Conservation (phyloP, 30 jellyfish, hydroid and myxozoan species). For the Nemopilema nomurai region DNA sequence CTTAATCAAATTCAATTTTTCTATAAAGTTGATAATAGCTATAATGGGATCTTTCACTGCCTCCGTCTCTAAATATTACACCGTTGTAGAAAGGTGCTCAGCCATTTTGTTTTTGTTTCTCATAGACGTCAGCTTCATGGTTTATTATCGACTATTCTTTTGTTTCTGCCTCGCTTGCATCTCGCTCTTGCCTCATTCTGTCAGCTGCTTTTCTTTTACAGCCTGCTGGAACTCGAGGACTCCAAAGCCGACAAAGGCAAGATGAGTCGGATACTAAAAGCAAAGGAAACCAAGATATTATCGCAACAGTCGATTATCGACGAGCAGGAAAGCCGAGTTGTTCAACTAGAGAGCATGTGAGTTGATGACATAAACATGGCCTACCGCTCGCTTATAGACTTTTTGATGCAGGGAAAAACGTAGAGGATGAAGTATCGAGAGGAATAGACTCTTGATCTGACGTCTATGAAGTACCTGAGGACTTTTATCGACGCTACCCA, state of each 20-base stretch:
- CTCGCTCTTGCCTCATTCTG: background rate
- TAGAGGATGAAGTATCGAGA: no score
- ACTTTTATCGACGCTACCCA: background rate
- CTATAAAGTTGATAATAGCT: no score
- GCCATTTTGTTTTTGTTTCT: no score
- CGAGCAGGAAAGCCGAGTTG: constrained; percentile 79
- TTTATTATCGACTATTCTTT: no score
- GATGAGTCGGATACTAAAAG: constrained; percentile 76
- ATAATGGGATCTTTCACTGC: no score
- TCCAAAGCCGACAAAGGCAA: constrained; percentile 93
- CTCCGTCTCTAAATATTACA: no score
- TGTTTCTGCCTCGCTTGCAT: background rate
- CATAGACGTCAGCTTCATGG: no score
- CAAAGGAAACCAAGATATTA: constrained; percentile 77
- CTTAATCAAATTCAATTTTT: no score
- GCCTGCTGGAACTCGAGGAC: constrained; percentile 88
- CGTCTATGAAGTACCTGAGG: no score
- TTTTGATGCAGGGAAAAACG: no score
- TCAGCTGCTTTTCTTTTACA: constrained; percentile 24
- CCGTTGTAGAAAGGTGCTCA: no score
- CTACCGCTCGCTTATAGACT: background rate
- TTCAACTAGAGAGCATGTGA: constrained; percentile 77
- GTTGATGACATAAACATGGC: background rate
- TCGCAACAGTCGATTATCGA: constrained; percentile 70
- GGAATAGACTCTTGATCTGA: no score